Base-by-base conservation (phyloP, 2,797 vertebrate genomes). In the Anguilla marmorata region DNA sequence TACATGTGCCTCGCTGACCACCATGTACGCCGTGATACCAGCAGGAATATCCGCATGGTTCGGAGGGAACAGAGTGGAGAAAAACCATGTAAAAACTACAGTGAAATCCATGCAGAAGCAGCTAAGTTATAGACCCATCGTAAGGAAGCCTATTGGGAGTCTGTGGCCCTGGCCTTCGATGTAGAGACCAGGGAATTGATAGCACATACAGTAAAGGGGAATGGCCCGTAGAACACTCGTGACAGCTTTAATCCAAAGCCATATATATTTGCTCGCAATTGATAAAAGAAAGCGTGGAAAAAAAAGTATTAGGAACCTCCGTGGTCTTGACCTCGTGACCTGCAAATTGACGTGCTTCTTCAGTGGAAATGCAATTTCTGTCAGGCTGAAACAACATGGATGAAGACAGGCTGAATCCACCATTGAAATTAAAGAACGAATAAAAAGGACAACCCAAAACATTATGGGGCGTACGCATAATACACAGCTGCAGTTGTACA, bases 131-230 rank as follows among this genome's bases (percentile, higher is more conserved):
- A 82, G 76, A 48, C 16, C 33, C 72, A 74, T 30, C 63, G 24
- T 0, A 14, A 82, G 45, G 45, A 82, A 82, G 5, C 79, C 79
- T 9, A 82, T 9, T 21, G 41, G n/a, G 41, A 80, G 41, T 27
- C 76, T 48, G 37, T 48, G 79, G 24, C 79, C 79, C 45, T 82
- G 79, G 45, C 79, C 79, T 82, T 48, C 41, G 79, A 82, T 79
- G 74, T 79, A 37, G 33, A 41, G 16, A 45, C 37, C 79, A 8
- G 45, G 19, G 21, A 50, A 82, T 82, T n/a, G 24, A 82, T 82
- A 3, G 79, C 41, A 82, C 79, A n/a, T 48, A 21, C 41, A 82
- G 63, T 66, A 66, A 66, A 66, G 79, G 79, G 79, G 45, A 48
- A 82, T 37, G 74, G 74, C 33, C 74, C 33, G 74, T 79, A 82